Conservation (phyloP, 1,140 invertebrate genomes). For the Trachymyrmex cornetzi region DNA sequence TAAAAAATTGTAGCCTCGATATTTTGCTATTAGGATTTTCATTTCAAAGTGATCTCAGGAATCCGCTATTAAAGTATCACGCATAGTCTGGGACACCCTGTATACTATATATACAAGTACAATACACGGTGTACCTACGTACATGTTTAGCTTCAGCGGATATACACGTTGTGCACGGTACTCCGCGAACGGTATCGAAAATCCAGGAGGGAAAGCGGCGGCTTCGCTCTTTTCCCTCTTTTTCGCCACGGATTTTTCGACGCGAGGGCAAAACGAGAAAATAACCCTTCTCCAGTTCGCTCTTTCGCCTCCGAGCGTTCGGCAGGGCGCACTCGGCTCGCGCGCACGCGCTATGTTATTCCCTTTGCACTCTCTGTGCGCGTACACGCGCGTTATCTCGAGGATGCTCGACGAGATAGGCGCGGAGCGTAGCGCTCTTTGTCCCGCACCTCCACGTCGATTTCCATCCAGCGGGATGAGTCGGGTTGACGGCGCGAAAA, state of each 20-base stretch:
- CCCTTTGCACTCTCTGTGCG: background rate
- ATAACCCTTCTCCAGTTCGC: conserved; percentile 22
- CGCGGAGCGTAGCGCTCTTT: conserved; percentile 12
- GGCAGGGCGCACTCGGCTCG: background rate
- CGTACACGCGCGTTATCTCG: conserved; percentile 14
- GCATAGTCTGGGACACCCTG: no score
- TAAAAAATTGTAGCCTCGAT: no score
- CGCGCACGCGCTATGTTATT: background rate
- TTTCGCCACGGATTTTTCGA: background rate
- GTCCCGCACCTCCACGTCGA: conserved; percentile 28
- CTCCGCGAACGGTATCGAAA: background rate
- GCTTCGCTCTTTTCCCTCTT: background rate
- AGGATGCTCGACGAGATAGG: conserved; percentile 14
- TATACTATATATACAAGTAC: background rate
- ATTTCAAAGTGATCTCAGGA: no score
- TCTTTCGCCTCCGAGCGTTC: conserved; percentile 13
- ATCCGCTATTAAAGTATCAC: no score
- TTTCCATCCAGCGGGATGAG: conserved; percentile 2
- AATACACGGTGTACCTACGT: background rate
- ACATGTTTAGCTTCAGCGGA: background rate
- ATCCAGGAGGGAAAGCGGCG: background rate
- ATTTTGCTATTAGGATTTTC: no score
- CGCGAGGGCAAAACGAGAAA: conserved; percentile 10
- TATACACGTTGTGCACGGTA: background rate
- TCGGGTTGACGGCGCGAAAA: conserved; percentile 18